Conservation (phyloP, 1,140 invertebrate species). For the Oscheius sp. region DNA sequence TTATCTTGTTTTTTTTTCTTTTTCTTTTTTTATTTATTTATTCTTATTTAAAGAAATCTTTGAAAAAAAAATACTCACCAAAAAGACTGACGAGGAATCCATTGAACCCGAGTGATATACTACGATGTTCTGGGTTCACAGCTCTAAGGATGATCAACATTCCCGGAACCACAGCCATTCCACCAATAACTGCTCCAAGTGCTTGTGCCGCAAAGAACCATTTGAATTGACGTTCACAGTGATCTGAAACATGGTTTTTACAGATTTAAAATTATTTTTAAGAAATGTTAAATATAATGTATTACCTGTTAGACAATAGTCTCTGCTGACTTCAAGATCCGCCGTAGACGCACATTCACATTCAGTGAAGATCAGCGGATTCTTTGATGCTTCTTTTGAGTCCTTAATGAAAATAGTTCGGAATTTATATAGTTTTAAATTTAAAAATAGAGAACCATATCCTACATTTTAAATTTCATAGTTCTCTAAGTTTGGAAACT, state of each 20-base stretch:
- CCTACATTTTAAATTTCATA: background rate
- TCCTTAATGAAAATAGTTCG: conserved; percentile 11
- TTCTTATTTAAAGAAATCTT: too few species aligned
- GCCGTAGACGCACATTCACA: conserved; percentile 16
- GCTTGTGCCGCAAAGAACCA: conserved; percentile 33
- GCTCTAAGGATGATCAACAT: conserved; percentile 59
- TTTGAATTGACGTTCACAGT: conserved; percentile 20
- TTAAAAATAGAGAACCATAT: background rate
- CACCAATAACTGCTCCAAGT: conserved; percentile 50
- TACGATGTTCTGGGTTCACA: conserved; percentile 55
- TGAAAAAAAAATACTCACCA: conserved; percentile 27
- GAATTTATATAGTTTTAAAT: background rate
- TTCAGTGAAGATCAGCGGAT: conserved; percentile 11
- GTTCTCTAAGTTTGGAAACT: background rate
- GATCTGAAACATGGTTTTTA: conserved; percentile 3
- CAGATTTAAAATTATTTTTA: too few species aligned
- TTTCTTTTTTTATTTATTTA: too few species aligned
- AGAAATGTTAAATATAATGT: too few species aligned
- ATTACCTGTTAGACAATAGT: background rate
- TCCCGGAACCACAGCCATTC: conserved; percentile 56
- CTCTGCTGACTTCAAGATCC: conserved; percentile 27
- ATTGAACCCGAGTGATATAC: conserved; percentile 59
- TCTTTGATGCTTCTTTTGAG: background rate
- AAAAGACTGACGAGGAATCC: conserved; percentile 58
- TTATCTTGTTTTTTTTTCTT: too few species aligned